Conservation (phyloP, 1,140 invertebrate genomes). For the Conus betulinus region DNA sequence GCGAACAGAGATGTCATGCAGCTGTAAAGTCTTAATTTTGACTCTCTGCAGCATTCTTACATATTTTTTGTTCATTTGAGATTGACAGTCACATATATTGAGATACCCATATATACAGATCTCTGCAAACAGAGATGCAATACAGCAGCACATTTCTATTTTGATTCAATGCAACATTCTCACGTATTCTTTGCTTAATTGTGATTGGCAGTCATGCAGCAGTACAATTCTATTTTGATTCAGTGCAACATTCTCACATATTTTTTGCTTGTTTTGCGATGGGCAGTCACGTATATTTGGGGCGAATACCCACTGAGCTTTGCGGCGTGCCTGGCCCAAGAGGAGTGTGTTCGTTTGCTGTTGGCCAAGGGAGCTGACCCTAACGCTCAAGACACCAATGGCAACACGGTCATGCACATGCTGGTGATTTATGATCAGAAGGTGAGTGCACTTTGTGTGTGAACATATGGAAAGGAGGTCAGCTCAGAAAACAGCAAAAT, state of each 20-base stretch:
- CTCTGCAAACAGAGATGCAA: no score
- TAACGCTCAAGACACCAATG: constrained; percentile 96
- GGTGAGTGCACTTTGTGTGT: constrained; percentile 76
- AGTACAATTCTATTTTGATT: no score
- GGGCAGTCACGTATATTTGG: constrained; percentile 91
- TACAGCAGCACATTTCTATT: background rate
- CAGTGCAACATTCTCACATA: background rate
- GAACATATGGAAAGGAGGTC: no score
- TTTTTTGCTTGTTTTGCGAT: background rate
- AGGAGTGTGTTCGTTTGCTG: constrained; percentile 96
- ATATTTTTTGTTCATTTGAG: no score
- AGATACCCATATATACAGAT: no score
- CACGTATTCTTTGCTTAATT: background rate
- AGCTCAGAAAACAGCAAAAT: background rate
- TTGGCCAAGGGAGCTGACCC: constrained; percentile 92
- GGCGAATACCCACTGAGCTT: constrained; percentile 98
- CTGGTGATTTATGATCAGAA: constrained; percentile 96
- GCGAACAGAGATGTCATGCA: no score
- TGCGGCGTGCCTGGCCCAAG: constrained; percentile 96
- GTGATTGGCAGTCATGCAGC: no score
- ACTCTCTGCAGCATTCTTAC: no score
- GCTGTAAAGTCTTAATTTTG: no score
- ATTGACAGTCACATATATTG: no score
- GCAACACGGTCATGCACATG: constrained; percentile 98
- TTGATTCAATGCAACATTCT: background rate